Evolutionary conservation across 2,888 invertebrate genomes (phyloP), one percentile per base, ranked within the genome.

Genomic region (Diogma glabrata): DNA sequence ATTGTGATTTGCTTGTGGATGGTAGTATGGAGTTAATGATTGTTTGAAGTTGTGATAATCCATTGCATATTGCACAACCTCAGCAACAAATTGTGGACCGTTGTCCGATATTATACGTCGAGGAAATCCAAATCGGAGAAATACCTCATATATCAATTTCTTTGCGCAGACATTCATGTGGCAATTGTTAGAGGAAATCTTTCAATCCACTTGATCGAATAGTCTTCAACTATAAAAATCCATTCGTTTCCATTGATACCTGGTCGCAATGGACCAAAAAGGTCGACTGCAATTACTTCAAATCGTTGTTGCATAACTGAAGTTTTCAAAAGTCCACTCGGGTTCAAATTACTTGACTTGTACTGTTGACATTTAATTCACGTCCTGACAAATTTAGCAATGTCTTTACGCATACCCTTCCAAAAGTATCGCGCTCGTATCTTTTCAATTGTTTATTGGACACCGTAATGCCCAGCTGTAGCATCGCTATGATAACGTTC

Each of bases 341-440:
- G 65, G 47, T 64, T 65, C 5, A 56, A 49, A 36, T 66, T 65
- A 0, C 28, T 53, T 1, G 58, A 54, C 52, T 64, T 65, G 45
- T 63, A 64, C 4, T 57, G 22, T 48, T 64, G 63, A 51, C 63
- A 67, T 10, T 57, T 50, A 0, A 56, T n/a, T 26, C 64, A 65
- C 1, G 55, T 51, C 16, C 55, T 56, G 1, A 64, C 52, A 47
- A 65, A 61, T 3, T 54, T 52, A 9, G 26, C 47, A 4, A 65
- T 53, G 5, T 58, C 57, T 2, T 51, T 52, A 14, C 61, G 23
- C 61, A 66, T 61, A 0, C 59, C 60, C 5, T 49, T 49, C 60
- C 60, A 64, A 48, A 53, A 62, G 26, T 60, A 63, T 1, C 59
- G 47, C 0, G 16, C 19, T 0, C 46, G 3, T 6, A 63, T 60